phyloP scores from a whole-genome alignment of 37 sponge, comb jelly and placozoan species.

The Chondrosia reniformis region DNA sequence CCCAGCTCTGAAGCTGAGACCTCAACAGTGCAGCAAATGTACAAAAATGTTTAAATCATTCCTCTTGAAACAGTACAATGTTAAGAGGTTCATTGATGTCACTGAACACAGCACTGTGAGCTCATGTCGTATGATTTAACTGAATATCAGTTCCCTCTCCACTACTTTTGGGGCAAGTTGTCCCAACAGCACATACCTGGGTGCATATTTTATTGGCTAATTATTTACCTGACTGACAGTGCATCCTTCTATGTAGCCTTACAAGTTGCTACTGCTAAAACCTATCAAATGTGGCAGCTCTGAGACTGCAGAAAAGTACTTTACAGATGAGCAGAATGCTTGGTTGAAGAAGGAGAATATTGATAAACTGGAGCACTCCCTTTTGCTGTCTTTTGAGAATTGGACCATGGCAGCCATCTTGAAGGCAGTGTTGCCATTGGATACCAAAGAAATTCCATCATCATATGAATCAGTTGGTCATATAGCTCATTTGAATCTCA shows the following conservation, averaged over 20 bases:
- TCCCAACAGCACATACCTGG: not conserved
- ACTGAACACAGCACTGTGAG: slow-evolving; percentile 21
- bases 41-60: slow-evolving; percentile 21
- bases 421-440: slow-evolving; percentile 56
- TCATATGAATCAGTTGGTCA: slow-evolving; percentile 92
- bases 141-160: too few relatives aligned
- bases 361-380: slow-evolving; percentile 16
- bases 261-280: slow-evolving; percentile 44
- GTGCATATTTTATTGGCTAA: not conserved
- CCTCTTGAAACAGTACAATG: slow-evolving; percentile 22
- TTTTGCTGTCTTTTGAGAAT: slow-evolving; percentile 46
- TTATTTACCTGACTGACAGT: not conserved
- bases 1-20: slow-evolving; percentile 45
- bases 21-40: slow-evolving; percentile 38
- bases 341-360: slow-evolving; percentile 53
- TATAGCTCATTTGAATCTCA: slow-evolving; percentile 93
- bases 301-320: slow-evolving; percentile 4
- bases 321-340: slow-evolving; percentile 28
- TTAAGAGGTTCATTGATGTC: slow-evolving; percentile 27
- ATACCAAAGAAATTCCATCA: slow-evolving; percentile 49
- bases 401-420: slow-evolving; percentile 46
- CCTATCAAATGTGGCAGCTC: slow-evolving; percentile 32
- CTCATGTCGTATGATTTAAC: too few relatives aligned
- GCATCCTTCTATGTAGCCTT: not conserved
- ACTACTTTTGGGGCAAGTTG: too few relatives aligned